Evolutionary conservation across 2,113 vertebrate genomes (phyloP), one percentile per base, ranked within the genome.

Genomic region (Pangasianodon hypophthalmus): DNA sequence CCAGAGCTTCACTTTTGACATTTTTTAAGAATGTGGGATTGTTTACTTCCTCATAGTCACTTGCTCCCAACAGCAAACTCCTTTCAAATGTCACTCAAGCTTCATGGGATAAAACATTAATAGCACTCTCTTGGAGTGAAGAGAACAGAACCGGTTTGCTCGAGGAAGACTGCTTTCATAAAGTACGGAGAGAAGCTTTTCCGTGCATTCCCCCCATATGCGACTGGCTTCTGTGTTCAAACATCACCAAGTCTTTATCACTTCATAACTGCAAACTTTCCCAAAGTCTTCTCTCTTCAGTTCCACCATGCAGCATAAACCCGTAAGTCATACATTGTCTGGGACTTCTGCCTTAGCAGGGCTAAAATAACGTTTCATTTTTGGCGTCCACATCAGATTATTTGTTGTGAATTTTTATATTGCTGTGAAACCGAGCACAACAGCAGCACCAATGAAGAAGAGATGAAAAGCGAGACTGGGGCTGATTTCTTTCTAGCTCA

Each of bases 31-130:
- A 60, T 21, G 71, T 48, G 2, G 56, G 26, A 60, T 13, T 79
- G 26, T 87, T 87, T 48, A 48, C 86, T 87, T 87, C 24, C 26
- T 58, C 32, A 87, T 16, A 60, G 54, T 56, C 32, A n/a, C 50
- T 77, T 13, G n/a, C 64, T 86, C 46, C 32, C 44, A 75, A 75
- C 62, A 87, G 21, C 19, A 29, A 71, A 56, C 37, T 87, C 69
- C 32, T 62, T 60, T 80, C 14, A 46, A 60, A 7, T 79, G 67
- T 79, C 48, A 79, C 52, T 79, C 71, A 87, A 2, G 86, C 21
- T 46, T 11, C 86, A 60, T 16, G 13, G 24, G 7, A 73, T 77
- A 9, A 77, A 60, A 54, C 32, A 75, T 58, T 16, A 41, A 75
- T 37, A 56, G 9, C n/a, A 1, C 6, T 37, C 9, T 29, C 44